Base-by-base conservation (phyloP, 2,888 invertebrate genomes). In the Trilocha varians region DNA sequence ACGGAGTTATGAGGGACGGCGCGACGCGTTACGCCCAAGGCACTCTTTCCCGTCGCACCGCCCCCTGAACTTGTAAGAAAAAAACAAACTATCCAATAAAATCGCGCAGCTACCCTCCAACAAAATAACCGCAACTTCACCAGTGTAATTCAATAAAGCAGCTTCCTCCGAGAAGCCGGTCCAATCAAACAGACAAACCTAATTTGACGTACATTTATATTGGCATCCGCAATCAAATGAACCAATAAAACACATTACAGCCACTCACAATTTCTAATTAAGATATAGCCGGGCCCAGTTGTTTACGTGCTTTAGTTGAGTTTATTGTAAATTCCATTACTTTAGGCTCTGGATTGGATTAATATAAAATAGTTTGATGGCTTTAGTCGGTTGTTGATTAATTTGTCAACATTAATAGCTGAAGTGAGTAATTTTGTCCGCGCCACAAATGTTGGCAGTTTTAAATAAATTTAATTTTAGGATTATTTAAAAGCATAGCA, bases 251-350 rank as follows among this genome's bases (percentile, higher is more conserved):
- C 58, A 55, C 57, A 57, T 68, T 59, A 64, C 49, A 41, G 53
- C 49, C 48, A 57, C 56, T 61, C 53, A 57, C 50, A 54, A 57
- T 65, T 62, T 61, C 63, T 67, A 68, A 70, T 68, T 65, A 63
- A 62, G 56, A 59, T 57, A 48, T 56, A 47, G 46, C 43, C 38
- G 44, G 43, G 38, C 39, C 39, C 44, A 48, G 36, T 44, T 38
- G 18, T 38, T 15, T 11, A 15, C 32, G 11, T 13, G 8, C 6
- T 18, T 18, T n/a, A 17, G 16, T 11, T 9, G 17, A 8, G 2
- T 13, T 37, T 37, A 8, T n/a, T n/a, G 13, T 25, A 25, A 6
- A 5, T 25, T 25, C 25, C 25, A 25, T 9, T 25, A 9, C 25
- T 25, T 11, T 9, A 25, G 11, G 8, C 25, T 25, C 25, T 25